Percentiles rank a stretch among this genome's conserved stretches.
Conservation (phyloP, 2,797 vertebrate genomes). For the Syngnathus rostellatus region DNA sequence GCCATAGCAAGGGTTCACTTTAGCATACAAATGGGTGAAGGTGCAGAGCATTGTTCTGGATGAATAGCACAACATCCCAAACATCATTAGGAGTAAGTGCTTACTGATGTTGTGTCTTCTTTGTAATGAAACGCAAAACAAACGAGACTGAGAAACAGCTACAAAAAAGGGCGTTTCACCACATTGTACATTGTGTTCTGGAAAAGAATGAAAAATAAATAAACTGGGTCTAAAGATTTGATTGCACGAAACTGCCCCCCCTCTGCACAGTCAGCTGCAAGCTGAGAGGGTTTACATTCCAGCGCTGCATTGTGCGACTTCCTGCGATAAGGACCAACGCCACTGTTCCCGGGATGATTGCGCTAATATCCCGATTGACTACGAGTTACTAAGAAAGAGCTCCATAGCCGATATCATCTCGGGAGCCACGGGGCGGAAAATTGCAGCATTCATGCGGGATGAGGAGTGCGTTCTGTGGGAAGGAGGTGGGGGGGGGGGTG, state of each 20-base stretch:
- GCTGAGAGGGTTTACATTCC: slow-evolving; percentile 48
- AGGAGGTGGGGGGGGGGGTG: not conserved
- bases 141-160: slow-evolving; percentile 14
- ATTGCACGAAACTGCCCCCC: slow-evolving; percentile 3
- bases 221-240: slow-evolving; percentile 5
- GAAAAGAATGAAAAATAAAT: slow-evolving; percentile 37
- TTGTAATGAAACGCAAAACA: slow-evolving; percentile 12
- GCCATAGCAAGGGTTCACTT: not conserved
- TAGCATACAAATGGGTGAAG: not conserved
- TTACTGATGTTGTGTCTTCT: slow-evolving; percentile 23
- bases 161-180: slow-evolving; percentile 19
- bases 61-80: not conserved
- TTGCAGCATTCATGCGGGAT: slow-evolving; percentile 36
- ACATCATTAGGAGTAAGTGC: slow-evolving; percentile 7
- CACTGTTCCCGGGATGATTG: slow-evolving; percentile 35
- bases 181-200: slow-evolving; percentile 13
- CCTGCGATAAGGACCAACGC: slow-evolving; percentile 51
- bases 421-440: slow-evolving; percentile 41
- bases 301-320: slow-evolving; percentile 50
- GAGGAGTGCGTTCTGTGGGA: not conserved
- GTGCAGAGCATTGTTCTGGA: slow-evolving; percentile 14
- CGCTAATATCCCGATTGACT: slow-evolving; percentile 30
- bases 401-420: slow-evolving; percentile 39
- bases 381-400: slow-evolving; percentile 16
- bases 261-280: slow-evolving; percentile 25